Conservation (phyloP, 2,113 vertebrate genomes). For the Oryzias melastigma region DNA sequence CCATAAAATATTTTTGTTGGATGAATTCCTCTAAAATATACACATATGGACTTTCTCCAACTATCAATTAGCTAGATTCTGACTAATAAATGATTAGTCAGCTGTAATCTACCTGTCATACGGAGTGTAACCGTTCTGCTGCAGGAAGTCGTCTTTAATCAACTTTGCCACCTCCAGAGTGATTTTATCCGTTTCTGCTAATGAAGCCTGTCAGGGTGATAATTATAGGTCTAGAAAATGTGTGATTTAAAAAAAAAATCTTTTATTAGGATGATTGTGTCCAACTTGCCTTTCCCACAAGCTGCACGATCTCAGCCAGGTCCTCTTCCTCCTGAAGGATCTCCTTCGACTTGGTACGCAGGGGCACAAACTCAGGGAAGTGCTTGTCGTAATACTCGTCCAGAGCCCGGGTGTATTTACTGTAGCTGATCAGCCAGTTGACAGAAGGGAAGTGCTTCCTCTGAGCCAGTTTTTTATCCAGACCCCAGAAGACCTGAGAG, state of each 20-base stretch:
- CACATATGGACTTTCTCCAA: neutral
- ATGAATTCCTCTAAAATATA: neutral
- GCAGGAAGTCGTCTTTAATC: conserved; percentile 97
- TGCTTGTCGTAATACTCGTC: conserved; percentile 98
- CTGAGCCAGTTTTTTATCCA: conserved; percentile 98
- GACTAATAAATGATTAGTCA: neutral
- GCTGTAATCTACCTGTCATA: conserved; percentile 85
- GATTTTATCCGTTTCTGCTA: conserved; percentile 98
- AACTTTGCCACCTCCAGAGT: conserved; percentile 97
- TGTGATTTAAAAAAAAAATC: neutral
- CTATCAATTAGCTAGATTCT: neutral
- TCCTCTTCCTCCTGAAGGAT: conserved; percentile 98
- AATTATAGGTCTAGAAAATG: neutral
- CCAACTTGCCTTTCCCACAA: conserved; percentile 89
- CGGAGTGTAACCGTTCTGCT: conserved; percentile 96
- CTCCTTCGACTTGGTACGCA: conserved; percentile 95
- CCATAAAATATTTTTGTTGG: neutral
- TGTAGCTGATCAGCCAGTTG: conserved; percentile 99
- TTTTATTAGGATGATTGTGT: fast-evolving
- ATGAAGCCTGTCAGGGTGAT: conserved; percentile 81
- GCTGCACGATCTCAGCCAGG: conserved; percentile 96
- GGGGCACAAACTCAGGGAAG: conserved; percentile 93
- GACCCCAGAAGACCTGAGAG: conserved; percentile 93
- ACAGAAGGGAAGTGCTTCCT: conserved; percentile 98
- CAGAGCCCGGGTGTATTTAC: conserved; percentile 93